Evolutionary conservation across 2,888 invertebrate genomes (phyloP), one percentile per base, ranked within the genome.

Genomic region (Anticlea derivata): DNA sequence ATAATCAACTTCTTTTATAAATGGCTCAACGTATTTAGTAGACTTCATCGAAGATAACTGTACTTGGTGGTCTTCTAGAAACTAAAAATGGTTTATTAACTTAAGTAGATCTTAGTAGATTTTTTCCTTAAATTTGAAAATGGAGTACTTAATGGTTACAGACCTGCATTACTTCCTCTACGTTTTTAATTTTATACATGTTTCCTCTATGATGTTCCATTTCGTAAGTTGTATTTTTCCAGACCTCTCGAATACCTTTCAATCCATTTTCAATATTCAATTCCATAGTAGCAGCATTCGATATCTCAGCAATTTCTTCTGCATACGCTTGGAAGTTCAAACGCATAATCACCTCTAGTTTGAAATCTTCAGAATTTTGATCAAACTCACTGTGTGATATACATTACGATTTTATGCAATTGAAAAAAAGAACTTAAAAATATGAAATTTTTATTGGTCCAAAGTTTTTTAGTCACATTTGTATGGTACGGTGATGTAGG

Each of bases 221-320:
- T 71, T 96, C 95, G 57, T 96, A 92, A 0, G 92, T 92, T 61
- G 95, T 95, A 1, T 77, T 85, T 49, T 92, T 91, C 97, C 97
- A 97, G 7, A 93, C 91, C 31, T 93, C 92, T 12, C 89, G 85
- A 39, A 97, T 96, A 17, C 91, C 91, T 74, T 93, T 93, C 11
- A 97, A 80, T n/a, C 94, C 94, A 74, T 93, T 93, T 85, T 97
- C 97, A 66, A 98, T 97, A 63, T 94, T 94, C 40, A 97, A 77
- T 79, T 98, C 97, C 94, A 97, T 97, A 0, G 96, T 96, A 7
- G 97, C 97, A 1, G 96, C 95, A 63, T 94, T 95, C 0, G 97
- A 97, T 63, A 97, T 95, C 68, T 97, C 97, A 61, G 93, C 92
- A 62, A 97, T 97, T 54, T 95, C 94, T 5, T 97, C 96, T 5